A percentile compares a stretch with the other conserved stretches of the same genome.
Evolutionary conservation across 2,113 vertebrate genomes (phyloP).

Genomic region (Carollia perspicillata): DNA sequence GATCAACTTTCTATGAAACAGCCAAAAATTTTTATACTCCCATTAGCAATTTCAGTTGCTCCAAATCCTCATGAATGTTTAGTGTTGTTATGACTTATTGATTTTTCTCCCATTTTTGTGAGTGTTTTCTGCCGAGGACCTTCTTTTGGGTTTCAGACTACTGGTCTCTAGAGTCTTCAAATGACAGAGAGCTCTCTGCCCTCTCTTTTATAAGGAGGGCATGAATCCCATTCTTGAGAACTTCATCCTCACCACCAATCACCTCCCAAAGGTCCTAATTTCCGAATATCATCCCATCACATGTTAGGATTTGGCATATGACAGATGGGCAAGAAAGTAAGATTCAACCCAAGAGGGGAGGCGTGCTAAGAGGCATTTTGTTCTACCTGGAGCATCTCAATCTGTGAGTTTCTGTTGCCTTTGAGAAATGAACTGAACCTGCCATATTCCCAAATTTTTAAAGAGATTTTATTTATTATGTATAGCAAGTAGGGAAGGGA

Average conservation of each 20-base stretch:
- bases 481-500: too few relatives aligned
- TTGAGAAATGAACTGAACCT: neutral
- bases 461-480: too few relatives aligned
- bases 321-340: neutral
- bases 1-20: neutral
- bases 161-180: neutral
- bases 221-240: neutral
- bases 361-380: neutral
- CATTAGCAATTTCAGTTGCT: neutral
- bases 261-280: neutral
- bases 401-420: neutral
- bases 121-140: neutral
- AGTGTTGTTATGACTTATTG: neutral
- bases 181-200: neutral
- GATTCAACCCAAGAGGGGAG: neutral
- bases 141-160: neutral
- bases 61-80: neutral
- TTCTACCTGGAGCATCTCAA: neutral
- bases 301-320: neutral
- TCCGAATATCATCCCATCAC: neutral
- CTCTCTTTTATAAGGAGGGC: neutral
- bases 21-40: neutral
- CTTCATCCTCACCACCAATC: neutral
- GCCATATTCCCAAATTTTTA: neutral
- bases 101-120: neutral